Conservation (phyloP, 2,113 vertebrate genomes). For the Lichenostomus cassidix region DNA sequence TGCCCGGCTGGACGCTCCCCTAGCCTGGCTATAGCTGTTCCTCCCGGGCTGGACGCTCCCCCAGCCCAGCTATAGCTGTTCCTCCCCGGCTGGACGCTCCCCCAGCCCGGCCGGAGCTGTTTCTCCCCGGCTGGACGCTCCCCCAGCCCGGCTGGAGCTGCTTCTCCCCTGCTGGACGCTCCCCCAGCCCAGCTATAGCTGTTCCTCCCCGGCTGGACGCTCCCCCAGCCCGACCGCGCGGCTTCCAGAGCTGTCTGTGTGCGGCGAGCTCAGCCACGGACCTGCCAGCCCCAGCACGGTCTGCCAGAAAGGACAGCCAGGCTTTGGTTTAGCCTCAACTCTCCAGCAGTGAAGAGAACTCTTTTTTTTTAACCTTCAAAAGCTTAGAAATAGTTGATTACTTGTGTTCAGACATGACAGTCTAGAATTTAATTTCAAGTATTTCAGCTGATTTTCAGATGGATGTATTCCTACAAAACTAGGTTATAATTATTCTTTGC, state of each 20-base stretch:
- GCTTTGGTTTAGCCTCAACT: background rate
- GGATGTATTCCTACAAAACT: background rate
- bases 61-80: too few relatives aligned
- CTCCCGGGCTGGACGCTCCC: background rate
- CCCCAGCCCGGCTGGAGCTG: background rate
- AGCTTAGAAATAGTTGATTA: background rate
- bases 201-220: too few relatives aligned
- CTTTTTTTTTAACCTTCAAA: background rate
- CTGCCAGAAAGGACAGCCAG: rapidly evolving
- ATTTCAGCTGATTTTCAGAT: background rate
- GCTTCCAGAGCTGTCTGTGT: background rate
- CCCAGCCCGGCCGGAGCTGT: too few relatives aligned
- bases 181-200: too few relatives aligned
- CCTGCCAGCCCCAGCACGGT: rapidly evolving
- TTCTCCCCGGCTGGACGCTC: too few relatives aligned
- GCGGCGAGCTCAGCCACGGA: too few relatives aligned
- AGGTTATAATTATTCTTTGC: background rate
- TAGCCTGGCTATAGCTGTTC: too few relatives aligned
- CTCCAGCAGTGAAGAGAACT: background rate
- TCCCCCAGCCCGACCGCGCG: too few relatives aligned
- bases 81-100: too few relatives aligned
- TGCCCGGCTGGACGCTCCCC: background rate
- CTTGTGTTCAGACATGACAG: background rate
- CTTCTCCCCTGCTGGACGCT: background rate
- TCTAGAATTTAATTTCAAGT: background rate